Evolutionary conservation across 53 echinoderm and acorn worm genomes (phyloP).

Genomic region (Arbacia lixula): DNA sequence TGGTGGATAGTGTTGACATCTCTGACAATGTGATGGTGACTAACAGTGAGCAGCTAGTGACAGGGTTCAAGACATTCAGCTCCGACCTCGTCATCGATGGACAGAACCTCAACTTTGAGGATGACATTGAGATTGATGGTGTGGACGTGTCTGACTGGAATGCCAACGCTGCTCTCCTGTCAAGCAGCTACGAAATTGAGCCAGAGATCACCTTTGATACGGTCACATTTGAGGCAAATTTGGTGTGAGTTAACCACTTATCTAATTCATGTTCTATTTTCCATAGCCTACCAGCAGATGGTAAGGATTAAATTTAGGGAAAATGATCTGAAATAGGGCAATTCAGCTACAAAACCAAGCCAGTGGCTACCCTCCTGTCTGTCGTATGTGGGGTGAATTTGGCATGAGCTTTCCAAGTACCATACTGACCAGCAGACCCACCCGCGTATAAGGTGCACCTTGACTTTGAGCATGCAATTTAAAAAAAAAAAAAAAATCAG

Average conservation of each 20-base stretch:
- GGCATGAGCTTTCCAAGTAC: too few relatives aligned
- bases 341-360: too few relatives aligned
- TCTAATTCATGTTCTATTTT: too few relatives aligned
- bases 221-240: conserved; percentile 51
- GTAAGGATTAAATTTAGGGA: too few relatives aligned
- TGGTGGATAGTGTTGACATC: conserved; percentile 74
- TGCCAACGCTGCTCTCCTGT: conserved; percentile 33
- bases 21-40: conserved; percentile 71
- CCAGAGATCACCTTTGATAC: conserved; percentile 25
- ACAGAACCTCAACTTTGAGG: conserved; percentile 56
- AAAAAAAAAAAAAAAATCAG: too few relatives aligned
- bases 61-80: conserved; percentile 78
- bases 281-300: too few relatives aligned
- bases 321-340: too few relatives aligned
- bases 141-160: conserved; percentile 85
- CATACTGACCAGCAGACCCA: too few relatives aligned
- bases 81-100: conserved; percentile 45
- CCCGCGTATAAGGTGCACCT: too few relatives aligned
- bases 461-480: too few relatives aligned
- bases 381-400: too few relatives aligned
- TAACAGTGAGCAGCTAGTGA: conserved; percentile 64
- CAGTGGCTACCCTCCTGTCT: too few relatives aligned
- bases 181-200: conserved; percentile 34
- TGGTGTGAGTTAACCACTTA: conserved; percentile 80
- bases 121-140: conserved; percentile 60